Conservation (phyloP, 2,797 vertebrate species). For the Eleutherodactylus coqui region DNA sequence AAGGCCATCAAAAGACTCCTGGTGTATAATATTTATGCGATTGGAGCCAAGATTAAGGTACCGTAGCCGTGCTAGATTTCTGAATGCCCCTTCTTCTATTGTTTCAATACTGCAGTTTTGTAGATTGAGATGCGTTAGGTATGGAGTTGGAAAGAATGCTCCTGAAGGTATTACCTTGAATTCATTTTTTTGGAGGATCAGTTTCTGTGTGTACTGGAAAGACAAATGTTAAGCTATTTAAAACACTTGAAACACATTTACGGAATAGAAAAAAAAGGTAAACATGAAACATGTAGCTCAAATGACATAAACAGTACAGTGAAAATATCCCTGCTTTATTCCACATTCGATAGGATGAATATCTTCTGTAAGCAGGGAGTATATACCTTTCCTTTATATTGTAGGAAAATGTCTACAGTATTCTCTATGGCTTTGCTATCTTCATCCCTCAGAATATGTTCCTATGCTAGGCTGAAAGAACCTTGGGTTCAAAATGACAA, state of each 20-base stretch:
- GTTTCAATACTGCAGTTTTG: conserved; percentile 83
- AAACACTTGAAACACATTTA: not conserved
- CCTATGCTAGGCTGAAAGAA: no score
- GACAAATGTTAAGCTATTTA: not conserved
- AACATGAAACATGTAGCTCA: not conserved
- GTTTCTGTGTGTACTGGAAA: conserved; percentile 84
- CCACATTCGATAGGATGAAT: no score
- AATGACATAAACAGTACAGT: not conserved
- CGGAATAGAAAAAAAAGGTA: not conserved
- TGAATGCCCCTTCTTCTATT: conserved; percentile 90
- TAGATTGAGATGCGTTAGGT: conserved; percentile 88
- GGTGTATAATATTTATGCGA: conserved; percentile 84
- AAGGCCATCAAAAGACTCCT: conserved; percentile 92
- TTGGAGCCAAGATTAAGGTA: conserved; percentile 91
- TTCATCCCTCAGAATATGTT: no score
- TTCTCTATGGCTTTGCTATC: no score
- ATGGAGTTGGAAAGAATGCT: conserved; percentile 82
- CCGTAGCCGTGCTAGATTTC: conserved; percentile 86
- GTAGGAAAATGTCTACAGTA: no score
- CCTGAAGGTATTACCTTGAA: conserved; percentile 77
- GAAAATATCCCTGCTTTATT: no score
- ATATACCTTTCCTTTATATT: no score
- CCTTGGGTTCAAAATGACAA: no score
- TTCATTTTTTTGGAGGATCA: conserved; percentile 85
- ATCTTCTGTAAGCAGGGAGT: no score